Evolutionary conservation across 2,797 vertebrate species (phyloP).

Genomic region (Chelon labrosus): DNA sequence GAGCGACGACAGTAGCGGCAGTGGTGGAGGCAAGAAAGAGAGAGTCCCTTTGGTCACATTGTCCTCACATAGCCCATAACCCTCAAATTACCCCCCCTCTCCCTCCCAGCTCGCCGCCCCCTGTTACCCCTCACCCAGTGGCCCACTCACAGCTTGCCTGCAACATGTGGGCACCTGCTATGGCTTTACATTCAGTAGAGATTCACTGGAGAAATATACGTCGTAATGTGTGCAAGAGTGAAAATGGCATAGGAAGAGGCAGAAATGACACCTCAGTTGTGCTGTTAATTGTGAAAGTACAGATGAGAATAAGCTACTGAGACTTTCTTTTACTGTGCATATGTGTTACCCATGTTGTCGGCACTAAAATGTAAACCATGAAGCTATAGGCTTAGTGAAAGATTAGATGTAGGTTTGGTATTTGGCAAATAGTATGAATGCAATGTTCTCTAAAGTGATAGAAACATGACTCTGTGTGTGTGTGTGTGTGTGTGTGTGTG

Average conservation of each 20-base stretch:
- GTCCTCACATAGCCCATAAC: slow-evolving; percentile 59
- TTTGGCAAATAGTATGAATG: not conserved
- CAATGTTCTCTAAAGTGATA: slow-evolving; percentile 9
- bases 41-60: slow-evolving; percentile 65
- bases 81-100: slow-evolving; percentile 18
- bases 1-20: slow-evolving; percentile 57
- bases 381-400: not conserved
- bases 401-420: not conserved
- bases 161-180: slow-evolving; percentile 21
- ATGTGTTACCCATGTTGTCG: not conserved
- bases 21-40: slow-evolving; percentile 32
- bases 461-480: slow-evolving; percentile 23
- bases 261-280: not conserved
- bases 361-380: not conserved
- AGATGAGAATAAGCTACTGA: not conserved
- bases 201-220: not conserved
- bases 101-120: slow-evolving; percentile 7
- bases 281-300: not conserved
- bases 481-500: slow-evolving; percentile 46
- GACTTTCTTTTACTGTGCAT: not conserved
- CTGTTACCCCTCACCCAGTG: slow-evolving; percentile 58
- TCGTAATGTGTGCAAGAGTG: not conserved
- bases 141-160: slow-evolving; percentile 33
- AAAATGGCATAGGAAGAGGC: not conserved
- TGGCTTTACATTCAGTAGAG: slow-evolving; percentile 10